Evolutionary conservation across 2,113 vertebrate species (phyloP), one percentile per base, ranked within the genome.

Genomic region (Morphnarchus princeps): DNA sequence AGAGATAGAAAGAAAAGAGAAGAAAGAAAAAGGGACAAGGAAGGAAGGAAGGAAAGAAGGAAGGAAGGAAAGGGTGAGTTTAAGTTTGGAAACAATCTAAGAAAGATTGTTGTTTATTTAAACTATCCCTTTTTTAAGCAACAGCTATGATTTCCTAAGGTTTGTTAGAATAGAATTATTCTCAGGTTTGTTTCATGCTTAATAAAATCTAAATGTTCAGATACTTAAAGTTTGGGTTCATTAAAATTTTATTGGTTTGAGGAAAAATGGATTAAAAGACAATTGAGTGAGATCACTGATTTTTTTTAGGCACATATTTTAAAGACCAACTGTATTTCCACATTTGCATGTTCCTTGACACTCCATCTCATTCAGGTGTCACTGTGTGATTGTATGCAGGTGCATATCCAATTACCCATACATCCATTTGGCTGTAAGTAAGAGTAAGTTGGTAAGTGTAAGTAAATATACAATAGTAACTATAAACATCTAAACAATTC

Each of bases 1-100:
- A 65, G 81, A 84, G 72, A 54, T 40, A 49, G 73, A 96, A 89
- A 94, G 80, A 85, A 50, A 26, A 50, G 49, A 50, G 24, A 15
- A 7, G 5, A 14, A 3, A 16, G 3, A 13, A 16, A 5, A 10
- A 52, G 25, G 25, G 50, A 50, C 13, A 50, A 50, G 24, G 49
- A 26, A 26, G 24, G 22, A 24, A 24, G 22, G 24, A 50, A 50
- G 49, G 49, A 50, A 50, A 14, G 49, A 50, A 50, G 7, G 49
- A 50, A 50, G 24, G 49, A 50, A 26, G 24, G 49, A 50, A 50
- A 26, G 47, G 47, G 47, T 49, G 47, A 49, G 47, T 49, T 49
- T 49, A 49, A 49, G 47, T 24, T 49, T 49, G 47, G 47, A 49
- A 98, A 98, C 66, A 74, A 93, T 97, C 93, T 98, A 96, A 94